phyloP scores from a whole-genome alignment of 2,113 vertebrate genomes.

The Mohoua ochrocephala region DNA sequence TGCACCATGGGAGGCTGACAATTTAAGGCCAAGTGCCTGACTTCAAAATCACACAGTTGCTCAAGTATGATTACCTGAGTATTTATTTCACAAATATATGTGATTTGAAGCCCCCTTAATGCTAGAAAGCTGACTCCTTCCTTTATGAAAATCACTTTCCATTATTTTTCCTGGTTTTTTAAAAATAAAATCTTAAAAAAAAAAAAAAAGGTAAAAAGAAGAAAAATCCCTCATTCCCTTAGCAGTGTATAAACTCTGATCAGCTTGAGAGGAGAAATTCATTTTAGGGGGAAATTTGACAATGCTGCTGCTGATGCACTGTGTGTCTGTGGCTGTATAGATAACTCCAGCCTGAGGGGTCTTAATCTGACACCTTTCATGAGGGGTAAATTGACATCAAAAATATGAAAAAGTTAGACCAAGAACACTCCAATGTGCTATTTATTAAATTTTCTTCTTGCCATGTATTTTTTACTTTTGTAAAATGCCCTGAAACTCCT shows the following conservation, averaged over 20 bases:
- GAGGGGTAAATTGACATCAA: background rate
- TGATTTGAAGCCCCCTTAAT: background rate
- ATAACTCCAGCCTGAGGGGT: background rate
- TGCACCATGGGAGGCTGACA: accelerated
- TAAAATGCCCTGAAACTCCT: background rate
- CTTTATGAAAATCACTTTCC: background rate
- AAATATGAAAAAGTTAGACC: background rate
- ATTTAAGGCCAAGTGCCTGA: background rate
- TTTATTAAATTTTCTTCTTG: background rate
- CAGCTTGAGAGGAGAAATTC: background rate
- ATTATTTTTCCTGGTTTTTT: background rate
- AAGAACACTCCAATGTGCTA: background rate
- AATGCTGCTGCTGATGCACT: background rate
- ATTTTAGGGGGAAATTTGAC: background rate
- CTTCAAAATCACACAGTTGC: background rate
- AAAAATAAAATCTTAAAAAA: background rate
- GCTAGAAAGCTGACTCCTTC: background rate
- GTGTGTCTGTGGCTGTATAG: background rate
- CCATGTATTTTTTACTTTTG: background rate
- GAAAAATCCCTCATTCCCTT: accelerated
- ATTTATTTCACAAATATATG: background rate
- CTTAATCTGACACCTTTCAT: background rate
- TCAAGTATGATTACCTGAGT: background rate
- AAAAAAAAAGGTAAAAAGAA: background rate
- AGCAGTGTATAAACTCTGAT: background rate